A percentile compares a stretch with the other conserved stretches of the same genome.
phyloP scores from a whole-genome alignment of 2,797 vertebrate genomes.

The Carcharodon carcharias region DNA sequence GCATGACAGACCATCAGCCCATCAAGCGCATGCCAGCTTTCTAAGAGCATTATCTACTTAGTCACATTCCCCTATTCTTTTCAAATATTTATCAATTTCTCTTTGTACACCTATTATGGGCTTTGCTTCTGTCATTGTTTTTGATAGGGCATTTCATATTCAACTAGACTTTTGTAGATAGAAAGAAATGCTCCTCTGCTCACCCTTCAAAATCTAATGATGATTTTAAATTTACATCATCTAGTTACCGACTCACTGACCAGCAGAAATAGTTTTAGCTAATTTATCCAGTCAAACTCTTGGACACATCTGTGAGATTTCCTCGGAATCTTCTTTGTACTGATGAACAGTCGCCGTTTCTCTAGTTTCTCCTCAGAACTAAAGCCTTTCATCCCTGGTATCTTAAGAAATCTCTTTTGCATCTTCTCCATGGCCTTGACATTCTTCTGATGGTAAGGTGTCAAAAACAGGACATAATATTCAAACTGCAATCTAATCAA shows the following conservation, averaged over 20 bases:
- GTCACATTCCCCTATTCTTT: background rate
- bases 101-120: background rate
- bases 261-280: background rate
- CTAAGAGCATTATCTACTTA: background rate
- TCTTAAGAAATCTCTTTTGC: background rate
- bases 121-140: background rate
- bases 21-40: background rate
- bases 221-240: background rate
- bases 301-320: background rate
- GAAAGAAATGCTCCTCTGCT: background rate
- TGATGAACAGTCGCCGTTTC: background rate
- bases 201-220: background rate
- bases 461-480: too few species aligned
- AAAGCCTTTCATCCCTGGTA: background rate
- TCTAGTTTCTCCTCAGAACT: background rate
- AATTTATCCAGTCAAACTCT: background rate
- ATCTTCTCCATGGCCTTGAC: background rate
- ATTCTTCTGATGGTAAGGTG: background rate
- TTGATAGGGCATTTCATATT: background rate
- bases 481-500: too few species aligned
- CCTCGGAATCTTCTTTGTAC: background rate
- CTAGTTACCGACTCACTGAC: background rate
- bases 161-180: background rate
- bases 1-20: background rate
- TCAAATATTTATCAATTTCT: background rate